A percentile compares a stretch with the other conserved stretches of the same genome.
Evolutionary conservation across 2,113 vertebrate genomes (phyloP).

Genomic region (Anthoscopus minutus): DNA sequence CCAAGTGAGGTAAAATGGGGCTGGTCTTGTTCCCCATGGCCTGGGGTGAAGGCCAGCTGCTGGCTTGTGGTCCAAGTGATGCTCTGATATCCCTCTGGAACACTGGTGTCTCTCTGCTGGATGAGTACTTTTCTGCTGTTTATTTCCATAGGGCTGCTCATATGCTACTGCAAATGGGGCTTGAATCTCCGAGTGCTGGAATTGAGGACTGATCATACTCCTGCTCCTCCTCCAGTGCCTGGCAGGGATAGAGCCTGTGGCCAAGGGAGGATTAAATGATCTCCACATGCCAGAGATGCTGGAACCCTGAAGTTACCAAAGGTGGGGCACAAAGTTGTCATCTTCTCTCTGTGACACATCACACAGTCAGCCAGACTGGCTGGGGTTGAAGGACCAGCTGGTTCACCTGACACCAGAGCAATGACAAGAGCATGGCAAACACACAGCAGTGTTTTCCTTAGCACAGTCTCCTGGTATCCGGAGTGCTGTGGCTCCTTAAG

Average conservation of each 20-base stretch:
- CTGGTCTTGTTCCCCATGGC: background rate
- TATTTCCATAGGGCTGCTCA: background rate
- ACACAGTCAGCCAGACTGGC: rapidly evolving
- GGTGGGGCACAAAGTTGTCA: background rate
- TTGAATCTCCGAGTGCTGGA: background rate
- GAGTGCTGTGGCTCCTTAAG: background rate
- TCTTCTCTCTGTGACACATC: background rate
- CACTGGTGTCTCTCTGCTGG: background rate
- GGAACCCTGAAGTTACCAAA: background rate
- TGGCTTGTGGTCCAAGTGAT: background rate
- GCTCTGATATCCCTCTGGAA: background rate
- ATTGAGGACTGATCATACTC: background rate
- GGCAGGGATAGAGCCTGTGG: background rate
- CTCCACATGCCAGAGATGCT: background rate
- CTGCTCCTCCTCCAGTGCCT: background rate
- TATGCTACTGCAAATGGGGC: background rate
- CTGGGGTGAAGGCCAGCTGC: rapidly evolving
- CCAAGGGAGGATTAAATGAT: rapidly evolving
- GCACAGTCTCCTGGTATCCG: rapidly evolving
- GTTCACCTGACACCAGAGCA: background rate
- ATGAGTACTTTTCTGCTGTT: background rate
- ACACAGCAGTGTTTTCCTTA: background rate
- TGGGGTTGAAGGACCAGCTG: background rate
- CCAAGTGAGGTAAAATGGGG: background rate
- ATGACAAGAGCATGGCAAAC: background rate